Conservation (phyloP, 2,888 invertebrate genomes). For the Gisinianus flammeolus region DNA sequence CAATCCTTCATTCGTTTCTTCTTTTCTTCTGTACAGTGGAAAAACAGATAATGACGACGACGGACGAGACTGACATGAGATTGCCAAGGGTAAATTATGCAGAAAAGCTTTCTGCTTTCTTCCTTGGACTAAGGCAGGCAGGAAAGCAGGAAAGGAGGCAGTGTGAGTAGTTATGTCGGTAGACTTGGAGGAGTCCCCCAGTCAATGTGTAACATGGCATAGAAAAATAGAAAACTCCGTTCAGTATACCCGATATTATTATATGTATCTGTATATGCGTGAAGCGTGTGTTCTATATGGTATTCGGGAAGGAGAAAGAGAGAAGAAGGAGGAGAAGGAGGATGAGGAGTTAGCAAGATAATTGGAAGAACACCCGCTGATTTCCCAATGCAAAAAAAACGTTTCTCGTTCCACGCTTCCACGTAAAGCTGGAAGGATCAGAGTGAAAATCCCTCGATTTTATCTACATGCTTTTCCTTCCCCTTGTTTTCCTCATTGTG, state of each 20-base stretch:
- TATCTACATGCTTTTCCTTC: constrained; percentile 20
- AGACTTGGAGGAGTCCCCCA: background rate
- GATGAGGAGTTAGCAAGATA: constrained; percentile 52
- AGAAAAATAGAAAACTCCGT: background rate
- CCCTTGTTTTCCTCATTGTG: constrained; percentile 39
- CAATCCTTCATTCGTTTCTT: too few species aligned
- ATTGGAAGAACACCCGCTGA: constrained; percentile 59
- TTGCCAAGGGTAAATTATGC: background rate
- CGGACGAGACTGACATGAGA: background rate
- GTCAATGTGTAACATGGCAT: background rate
- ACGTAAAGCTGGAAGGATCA: constrained; percentile 55
- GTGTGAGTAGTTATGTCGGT: background rate
- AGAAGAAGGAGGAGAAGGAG: constrained; percentile 5
- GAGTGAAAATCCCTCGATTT: constrained; percentile 50
- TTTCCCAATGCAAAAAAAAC: constrained; percentile 49
- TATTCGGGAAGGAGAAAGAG: background rate
- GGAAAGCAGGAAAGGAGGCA: too few species aligned
- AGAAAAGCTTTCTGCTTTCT: background rate
- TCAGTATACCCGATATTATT: too few species aligned
- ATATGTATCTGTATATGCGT: too few species aligned
- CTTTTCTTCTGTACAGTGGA: background rate
- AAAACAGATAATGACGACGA: background rate
- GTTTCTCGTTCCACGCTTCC: constrained; percentile 35
- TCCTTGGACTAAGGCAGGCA: too few species aligned
- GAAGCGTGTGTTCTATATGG: too few species aligned